Base-by-base conservation (phyloP, 2,888 invertebrate genomes). In the Tiphia femorata region DNA sequence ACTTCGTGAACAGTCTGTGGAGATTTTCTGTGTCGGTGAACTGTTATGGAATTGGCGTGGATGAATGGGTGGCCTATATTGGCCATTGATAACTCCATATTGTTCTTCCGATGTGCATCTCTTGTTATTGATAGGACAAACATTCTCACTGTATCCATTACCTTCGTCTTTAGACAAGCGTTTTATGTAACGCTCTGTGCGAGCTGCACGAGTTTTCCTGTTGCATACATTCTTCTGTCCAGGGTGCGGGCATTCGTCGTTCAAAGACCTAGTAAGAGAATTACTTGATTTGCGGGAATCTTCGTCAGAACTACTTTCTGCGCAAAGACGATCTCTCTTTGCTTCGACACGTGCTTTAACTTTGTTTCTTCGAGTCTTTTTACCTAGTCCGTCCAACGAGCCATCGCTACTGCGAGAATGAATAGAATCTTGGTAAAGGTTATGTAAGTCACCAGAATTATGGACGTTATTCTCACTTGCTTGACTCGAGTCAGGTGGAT, bases 151-250 rank as follows among this genome's bases (percentile, higher is more conserved):
- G 7, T 58, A 54, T 19, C 35, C 57, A 3, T 57, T 43, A 12
- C 52, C 52, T 1, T 66, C 68, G 23, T 77, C 78, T 16, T 64
- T 70, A 1, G 76, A 92, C 65, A 92, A 82, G 49, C 94, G 87
- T 75, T 92, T 92, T 51, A 92, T 89, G 75, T 93, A 93, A 49
- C 94, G 87, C 79, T 94, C 94, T 48, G 93, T 94, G 70, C 94
- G 87, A 0, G 93, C 93, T 19, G 90, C 88, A 50, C 93, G 86
- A 21, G 91, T 89, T 73, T 88, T 87, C 67, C 90, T 88, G 75
- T 87, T 91, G 33, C 87, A 82, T 0, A 88, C 87, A 53, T 86
- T 86, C 21, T 88, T 87, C 30, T 87, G 86, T 19, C 57, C 78
- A 52, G 87, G 86, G 75, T 88, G 88, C 50, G n/a, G 8, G 7